phyloP scores from a whole-genome alignment of 2,888 invertebrate species.

The Drosophila neotestacea region DNA sequence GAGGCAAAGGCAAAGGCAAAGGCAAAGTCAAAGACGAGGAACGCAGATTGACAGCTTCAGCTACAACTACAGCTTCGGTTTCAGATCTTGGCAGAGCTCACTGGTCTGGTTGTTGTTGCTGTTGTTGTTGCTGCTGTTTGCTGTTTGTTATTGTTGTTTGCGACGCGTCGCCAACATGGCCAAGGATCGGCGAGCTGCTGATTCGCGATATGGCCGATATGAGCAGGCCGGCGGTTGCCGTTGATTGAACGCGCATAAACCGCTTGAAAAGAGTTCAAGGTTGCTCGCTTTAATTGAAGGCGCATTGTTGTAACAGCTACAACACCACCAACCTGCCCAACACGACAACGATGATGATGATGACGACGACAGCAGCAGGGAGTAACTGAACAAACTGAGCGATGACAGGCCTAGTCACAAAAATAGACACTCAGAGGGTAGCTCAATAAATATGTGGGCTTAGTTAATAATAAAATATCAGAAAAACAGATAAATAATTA shows the following conservation, averaged over 20 bases:
- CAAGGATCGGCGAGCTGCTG: constrained; percentile 55
- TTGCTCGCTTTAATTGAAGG: constrained; percentile 77
- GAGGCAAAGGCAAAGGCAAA: constrained; percentile 38
- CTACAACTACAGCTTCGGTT: constrained; percentile 32
- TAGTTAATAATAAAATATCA: constrained; percentile 2
- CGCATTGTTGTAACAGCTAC: constrained; percentile 74
- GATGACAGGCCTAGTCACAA: constrained; percentile 73
- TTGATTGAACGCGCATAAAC: constrained; percentile 72
- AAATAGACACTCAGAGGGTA: constrained; percentile 64
- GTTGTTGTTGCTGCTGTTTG: constrained; percentile 29
- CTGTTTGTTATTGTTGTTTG: constrained; percentile 46
- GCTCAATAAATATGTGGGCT: constrained; percentile 39
- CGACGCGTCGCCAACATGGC: constrained; percentile 56
- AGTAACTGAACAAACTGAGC: constrained; percentile 50
- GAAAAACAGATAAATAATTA: constrained; percentile 7
- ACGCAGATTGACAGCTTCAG: constrained; percentile 71
- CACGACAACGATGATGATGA: constrained; percentile 34
- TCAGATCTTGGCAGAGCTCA: constrained; percentile 39
- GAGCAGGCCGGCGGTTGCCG: constrained; percentile 55
- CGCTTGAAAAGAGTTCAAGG: constrained; percentile 81
- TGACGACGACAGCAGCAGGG: constrained; percentile 44
- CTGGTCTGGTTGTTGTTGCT: constrained; percentile 34
- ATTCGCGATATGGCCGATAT: constrained; percentile 61
- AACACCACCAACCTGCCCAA: constrained; percentile 39
- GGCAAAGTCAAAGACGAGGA: constrained; percentile 48